Evolutionary conservation across 1,140 invertebrate genomes (phyloP), one percentile per base, ranked within the genome.

Genomic region (Lycorma delicatula): DNA sequence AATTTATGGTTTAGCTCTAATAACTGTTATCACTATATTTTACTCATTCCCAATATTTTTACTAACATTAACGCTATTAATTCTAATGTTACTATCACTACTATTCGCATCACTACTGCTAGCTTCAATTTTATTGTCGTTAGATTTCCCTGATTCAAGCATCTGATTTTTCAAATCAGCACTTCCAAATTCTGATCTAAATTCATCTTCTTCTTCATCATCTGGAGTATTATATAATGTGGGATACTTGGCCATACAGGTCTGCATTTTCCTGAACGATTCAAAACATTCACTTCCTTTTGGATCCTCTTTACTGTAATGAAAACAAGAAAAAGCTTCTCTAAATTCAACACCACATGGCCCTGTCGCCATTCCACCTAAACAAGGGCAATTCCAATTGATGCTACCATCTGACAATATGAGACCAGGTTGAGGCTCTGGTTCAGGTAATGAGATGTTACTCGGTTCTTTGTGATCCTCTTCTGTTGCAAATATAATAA

Each of bases 311-410:
- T 72, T 74, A 54, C 85, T 88, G 65, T 92, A 91, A 73, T 97
- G 93, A 71, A 97, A 97, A 74, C 94, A 98, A 18, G 89, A 86
- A 70, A 98, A 96, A 0, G 94, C 93, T 60, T 94, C 87, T 51
- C 93, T 74, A 72, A 97, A 97, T 71, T 93, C 85, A 12, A 87
- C 75, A 0, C 92, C 94, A 72, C 95, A 98, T 0, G 95, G 94
- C 1, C 94, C 94, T 3, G 89, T 91, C 4, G 93, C 89, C 88
- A 96, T 94, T 13, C 92, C 91, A 25, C 94, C 94, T 18, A 97
- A 77, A 74, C 95, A 98, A 0, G 94, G 95, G 68, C 95, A 98
- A 68, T 87, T 87, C 93, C 93, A 98, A 74, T 98, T 98, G 56
- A 98, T 96, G 47, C 89, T 83, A 5, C 95, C 94, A 75, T 91